Conservation (phyloP, 2,888 invertebrate genomes). For the Agrochola lota region DNA sequence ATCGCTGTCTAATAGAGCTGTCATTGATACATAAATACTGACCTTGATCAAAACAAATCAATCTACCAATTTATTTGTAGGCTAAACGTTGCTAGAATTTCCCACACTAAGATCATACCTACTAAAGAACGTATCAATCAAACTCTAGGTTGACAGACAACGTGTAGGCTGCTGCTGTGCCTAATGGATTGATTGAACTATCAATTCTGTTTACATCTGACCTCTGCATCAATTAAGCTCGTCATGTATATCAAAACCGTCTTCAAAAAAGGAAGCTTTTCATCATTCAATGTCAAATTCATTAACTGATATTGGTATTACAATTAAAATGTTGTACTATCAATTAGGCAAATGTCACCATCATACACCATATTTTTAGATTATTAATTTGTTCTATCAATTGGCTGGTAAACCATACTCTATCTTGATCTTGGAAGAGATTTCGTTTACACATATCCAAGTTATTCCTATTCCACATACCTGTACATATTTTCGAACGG, state of each 20-base stretch:
- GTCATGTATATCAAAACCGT: slow-evolving; percentile 59
- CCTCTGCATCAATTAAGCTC: slow-evolving; percentile 67
- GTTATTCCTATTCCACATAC: slow-evolving; percentile 39
- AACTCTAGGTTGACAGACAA: slow-evolving; percentile 59
- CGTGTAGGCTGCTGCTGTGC: slow-evolving; percentile 62
- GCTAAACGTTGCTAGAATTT: slow-evolving; percentile 45
- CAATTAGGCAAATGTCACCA: slow-evolving; percentile 37
- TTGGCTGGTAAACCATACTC: slow-evolving; percentile 7
- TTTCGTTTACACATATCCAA: slow-evolving; percentile 9
- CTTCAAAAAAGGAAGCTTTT: slow-evolving; percentile 60
- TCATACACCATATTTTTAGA: slow-evolving; percentile 23
- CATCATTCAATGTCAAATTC: slow-evolving; percentile 61
- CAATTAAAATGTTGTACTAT: slow-evolving; percentile 40
- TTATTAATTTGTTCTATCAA: slow-evolving; percentile 23
- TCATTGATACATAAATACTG: slow-evolving; percentile 1
- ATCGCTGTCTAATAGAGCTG: neutral
- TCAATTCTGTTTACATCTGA: slow-evolving; percentile 64
- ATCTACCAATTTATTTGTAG: slow-evolving; percentile 16
- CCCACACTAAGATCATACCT: slow-evolving; percentile 41
- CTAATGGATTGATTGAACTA: slow-evolving; percentile 67
- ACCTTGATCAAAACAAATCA: slow-evolving; percentile 28
- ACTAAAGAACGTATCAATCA: slow-evolving; percentile 62
- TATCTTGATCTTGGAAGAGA: neutral
- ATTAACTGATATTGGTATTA: slow-evolving; percentile 42
- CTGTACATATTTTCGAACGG: slow-evolving; percentile 61